Conservation (phyloP, 2,113 vertebrate genomes). For the Onychostruthus taczanowskii region DNA sequence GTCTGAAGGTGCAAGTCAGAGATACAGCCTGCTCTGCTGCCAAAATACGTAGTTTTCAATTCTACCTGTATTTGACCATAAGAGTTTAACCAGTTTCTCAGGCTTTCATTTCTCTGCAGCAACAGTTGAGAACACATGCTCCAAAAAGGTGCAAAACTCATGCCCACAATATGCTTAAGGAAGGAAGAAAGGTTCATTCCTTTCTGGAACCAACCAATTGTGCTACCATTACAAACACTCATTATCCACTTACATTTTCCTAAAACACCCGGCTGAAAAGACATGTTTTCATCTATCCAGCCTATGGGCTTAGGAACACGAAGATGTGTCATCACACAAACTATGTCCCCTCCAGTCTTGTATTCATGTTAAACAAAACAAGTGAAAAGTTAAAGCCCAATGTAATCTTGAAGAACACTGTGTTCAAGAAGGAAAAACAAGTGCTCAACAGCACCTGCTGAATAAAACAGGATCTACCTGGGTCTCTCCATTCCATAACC, state of each 20-base stretch:
- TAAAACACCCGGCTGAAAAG: neutral
- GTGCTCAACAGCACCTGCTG: neutral
- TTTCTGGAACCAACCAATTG: neutral
- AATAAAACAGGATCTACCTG: neutral
- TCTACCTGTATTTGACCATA: neutral
- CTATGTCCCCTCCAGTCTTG: neutral
- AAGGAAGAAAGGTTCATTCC: neutral
- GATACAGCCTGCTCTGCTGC: neutral
- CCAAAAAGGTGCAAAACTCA: neutral
- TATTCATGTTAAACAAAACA: neutral
- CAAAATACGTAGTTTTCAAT: neutral
- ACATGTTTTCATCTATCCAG: neutral
- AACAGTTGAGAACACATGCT: neutral
- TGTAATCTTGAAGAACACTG: neutral
- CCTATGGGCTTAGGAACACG: neutral
- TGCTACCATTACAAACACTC: neutral
- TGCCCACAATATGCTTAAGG: neutral
- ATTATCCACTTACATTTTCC: rapidly evolving
- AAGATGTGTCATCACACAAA: neutral
- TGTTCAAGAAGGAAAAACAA: neutral
- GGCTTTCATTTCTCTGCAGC: neutral
- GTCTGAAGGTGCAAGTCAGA: neutral
- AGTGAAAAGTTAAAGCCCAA: neutral
- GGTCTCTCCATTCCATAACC: neutral
- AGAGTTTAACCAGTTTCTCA: neutral